phyloP scores from a whole-genome alignment of 2,888 invertebrate species.

The Endotricha flammealis region DNA sequence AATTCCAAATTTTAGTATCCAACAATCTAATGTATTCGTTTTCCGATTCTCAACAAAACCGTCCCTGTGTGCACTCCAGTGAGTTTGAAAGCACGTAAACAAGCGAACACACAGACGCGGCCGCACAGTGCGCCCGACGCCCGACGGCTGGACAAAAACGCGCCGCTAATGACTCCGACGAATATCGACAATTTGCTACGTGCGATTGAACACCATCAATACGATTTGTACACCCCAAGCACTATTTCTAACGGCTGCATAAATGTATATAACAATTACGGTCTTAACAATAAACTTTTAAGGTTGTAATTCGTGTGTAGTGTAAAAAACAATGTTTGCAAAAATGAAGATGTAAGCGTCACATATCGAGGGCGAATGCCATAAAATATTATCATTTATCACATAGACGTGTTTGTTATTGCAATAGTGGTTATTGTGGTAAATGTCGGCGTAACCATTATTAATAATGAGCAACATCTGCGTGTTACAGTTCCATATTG shows the following conservation, averaged over 20 bases:
- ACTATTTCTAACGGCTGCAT: conserved; percentile 36
- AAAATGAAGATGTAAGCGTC: conserved; percentile 67
- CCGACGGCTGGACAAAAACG: conserved; percentile 44
- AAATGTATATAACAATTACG: conserved; percentile 16
- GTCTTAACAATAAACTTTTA: conserved; percentile 14
- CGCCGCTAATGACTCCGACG: conserved; percentile 57
- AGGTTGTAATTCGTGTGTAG: conserved; percentile 18
- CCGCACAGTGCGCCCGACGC: conserved; percentile 37
- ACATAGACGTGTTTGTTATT: conserved; percentile 67
- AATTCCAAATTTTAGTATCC: conserved; percentile 18
- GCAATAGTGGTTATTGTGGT: conserved; percentile 67
- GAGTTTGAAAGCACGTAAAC: conserved; percentile 39
- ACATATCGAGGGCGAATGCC: conserved; percentile 63
- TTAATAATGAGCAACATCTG: conserved; percentile 66
- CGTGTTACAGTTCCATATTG: conserved; percentile 47
- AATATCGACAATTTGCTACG: conserved; percentile 74
- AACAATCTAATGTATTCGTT: conserved; percentile 29
- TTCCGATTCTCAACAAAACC: conserved; percentile 43
- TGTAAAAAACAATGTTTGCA: conserved; percentile 32
- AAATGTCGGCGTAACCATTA: conserved; percentile 68
- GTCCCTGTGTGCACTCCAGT: conserved; percentile 42
- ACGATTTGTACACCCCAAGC: conserved; percentile 58
- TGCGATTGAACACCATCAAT: conserved; percentile 73
- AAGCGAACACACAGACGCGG: conserved; percentile 30
- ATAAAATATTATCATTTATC: conserved; percentile 76